Conservation (phyloP, 2,888 invertebrate genomes). For the Biston stratarius region DNA sequence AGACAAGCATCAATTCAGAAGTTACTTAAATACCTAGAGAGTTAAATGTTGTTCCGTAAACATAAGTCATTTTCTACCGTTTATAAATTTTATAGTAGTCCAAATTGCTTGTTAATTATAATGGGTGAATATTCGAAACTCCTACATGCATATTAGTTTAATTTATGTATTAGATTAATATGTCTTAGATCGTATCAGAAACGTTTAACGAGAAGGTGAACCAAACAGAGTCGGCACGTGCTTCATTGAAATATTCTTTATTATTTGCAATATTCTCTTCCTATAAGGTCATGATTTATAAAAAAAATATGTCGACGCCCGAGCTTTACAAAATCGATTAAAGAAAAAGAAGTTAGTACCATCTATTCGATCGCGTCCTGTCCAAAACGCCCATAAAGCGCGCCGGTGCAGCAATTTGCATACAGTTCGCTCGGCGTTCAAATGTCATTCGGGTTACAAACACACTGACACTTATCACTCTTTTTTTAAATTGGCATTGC, state of each 20-base stretch:
- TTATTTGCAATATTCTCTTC: conserved; percentile 28
- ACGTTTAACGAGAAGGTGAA: conserved; percentile 46
- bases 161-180: conserved; percentile 62
- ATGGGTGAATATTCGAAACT: conserved; percentile 53
- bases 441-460: no score
- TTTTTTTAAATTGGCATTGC: no score
- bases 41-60: conserved; percentile 14
- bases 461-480: no score
- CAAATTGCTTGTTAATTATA: conserved; percentile 56
- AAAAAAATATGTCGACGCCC: neutral
- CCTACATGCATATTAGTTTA: conserved; percentile 57
- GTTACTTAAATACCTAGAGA: conserved; percentile 1
- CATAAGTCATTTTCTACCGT: conserved; percentile 35
- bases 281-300: conserved; percentile 4
- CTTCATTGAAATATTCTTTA: conserved; percentile 31
- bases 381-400: no score
- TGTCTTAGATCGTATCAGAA: conserved; percentile 59
- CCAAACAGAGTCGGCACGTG: conserved; percentile 29
- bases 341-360: no score
- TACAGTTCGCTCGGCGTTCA: no score
- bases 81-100: conserved; percentile 42
- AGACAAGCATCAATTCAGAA: neutral
- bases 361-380: no score
- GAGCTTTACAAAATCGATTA: no score
- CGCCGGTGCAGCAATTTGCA: no score